Conservation (phyloP, 2,113 vertebrate genomes). For the Nestor notabilis region DNA sequence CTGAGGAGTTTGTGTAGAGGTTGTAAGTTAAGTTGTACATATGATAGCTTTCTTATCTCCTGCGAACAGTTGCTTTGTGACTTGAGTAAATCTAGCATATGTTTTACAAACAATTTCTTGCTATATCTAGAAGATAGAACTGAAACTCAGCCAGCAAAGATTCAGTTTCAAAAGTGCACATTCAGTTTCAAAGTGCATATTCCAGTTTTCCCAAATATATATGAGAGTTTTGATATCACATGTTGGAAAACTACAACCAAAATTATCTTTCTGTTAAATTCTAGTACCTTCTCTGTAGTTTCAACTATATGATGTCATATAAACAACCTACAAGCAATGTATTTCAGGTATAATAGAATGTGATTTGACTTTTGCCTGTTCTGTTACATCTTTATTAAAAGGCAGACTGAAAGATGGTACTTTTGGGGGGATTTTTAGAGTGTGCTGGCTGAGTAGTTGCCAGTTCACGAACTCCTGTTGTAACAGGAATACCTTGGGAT, state of each 20-base stretch:
- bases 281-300: not conserved
- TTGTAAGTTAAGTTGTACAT: not conserved
- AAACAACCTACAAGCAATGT: not conserved
- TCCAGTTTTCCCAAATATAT: not conserved
- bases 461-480: not conserved
- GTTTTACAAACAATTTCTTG: not conserved
- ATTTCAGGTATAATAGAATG: not conserved
- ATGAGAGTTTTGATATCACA: not conserved
- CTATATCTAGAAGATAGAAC: not conserved
- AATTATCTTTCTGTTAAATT: not conserved
- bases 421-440: not conserved
- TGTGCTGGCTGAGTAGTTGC: not conserved
- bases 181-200: not conserved
- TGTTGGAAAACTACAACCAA: not conserved
- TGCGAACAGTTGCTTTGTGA: not conserved
- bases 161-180: no score
- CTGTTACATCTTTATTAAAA: not conserved
- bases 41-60: not conserved
- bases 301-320: not conserved
- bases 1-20: not conserved
- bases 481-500: not conserved
- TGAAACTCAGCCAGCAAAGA: not conserved
- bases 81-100: not conserved
- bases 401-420: not conserved
- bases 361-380: not conserved